These are phyloP conservation scores for Falco naumanni DNA, from an alignment of 2,797 vertebrate species.

Conservation along the genomic window DNA sequence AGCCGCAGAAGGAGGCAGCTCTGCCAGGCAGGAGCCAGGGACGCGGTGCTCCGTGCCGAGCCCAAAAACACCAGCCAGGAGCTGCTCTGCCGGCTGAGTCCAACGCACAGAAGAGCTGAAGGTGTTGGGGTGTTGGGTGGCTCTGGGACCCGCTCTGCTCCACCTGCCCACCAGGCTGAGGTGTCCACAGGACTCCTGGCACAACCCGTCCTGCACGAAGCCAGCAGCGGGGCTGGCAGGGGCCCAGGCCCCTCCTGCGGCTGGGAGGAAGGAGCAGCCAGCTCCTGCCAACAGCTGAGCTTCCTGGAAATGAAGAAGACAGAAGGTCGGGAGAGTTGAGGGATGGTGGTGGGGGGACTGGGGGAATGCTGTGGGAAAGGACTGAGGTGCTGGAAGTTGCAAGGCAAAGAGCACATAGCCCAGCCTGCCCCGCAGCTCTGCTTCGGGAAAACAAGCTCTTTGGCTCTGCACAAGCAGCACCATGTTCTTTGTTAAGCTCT, in stretches of 20 bases:
- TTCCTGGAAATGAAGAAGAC: slow-evolving; percentile 67
- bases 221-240: not conserved
- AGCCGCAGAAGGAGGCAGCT: not conserved
- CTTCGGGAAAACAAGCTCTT: not conserved
- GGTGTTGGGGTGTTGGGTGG: not conserved
- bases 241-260: slow-evolving; percentile 22
- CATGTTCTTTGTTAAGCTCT: not conserved
- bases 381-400: not conserved
- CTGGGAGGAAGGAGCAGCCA: slow-evolving; percentile 50
- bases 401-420: not conserved
- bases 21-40: not conserved
- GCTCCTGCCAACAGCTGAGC: slow-evolving; percentile 56
- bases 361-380: not conserved
- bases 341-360: not conserved
- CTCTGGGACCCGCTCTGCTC: not conserved
- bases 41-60: not conserved
- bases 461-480: not conserved
- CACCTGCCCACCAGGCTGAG: not conserved
- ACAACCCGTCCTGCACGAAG: not conserved
- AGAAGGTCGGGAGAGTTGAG: slow-evolving; percentile 51
- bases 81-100: not conserved
- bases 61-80: not conserved
- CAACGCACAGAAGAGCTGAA: not conserved
- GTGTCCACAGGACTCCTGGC: not conserved
- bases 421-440: not conserved